phyloP scores from a whole-genome alignment of 1,140 invertebrate genomes.

The Augochlora pura region DNA sequence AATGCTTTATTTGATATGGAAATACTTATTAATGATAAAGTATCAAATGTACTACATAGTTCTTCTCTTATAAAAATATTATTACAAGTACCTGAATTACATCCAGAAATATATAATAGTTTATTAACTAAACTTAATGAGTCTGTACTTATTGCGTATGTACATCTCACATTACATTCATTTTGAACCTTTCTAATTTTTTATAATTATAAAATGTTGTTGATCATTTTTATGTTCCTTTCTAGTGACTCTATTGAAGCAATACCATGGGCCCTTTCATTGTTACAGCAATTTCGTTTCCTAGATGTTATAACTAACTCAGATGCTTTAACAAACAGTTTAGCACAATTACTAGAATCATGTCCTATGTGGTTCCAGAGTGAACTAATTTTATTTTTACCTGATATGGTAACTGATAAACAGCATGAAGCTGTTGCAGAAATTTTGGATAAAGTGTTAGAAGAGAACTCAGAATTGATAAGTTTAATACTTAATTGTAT shows the following conservation, averaged over 20 bases:
- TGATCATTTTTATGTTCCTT: slow-evolving; percentile 27
- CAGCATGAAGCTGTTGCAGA: slow-evolving; percentile 73
- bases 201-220: neutral
- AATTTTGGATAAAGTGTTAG: slow-evolving; percentile 71
- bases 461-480: slow-evolving; percentile 68
- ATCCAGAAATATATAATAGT: slow-evolving; percentile 67
- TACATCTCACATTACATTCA: slow-evolving; percentile 29
- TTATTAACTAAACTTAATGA: slow-evolving; percentile 72
- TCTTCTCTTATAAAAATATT: slow-evolving; percentile 70
- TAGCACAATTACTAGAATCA: slow-evolving; percentile 73
- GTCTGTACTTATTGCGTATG: slow-evolving; percentile 69
- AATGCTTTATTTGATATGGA: slow-evolving; percentile 67
- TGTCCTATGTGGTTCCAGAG: slow-evolving; percentile 74
- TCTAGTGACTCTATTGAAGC: slow-evolving; percentile 68
- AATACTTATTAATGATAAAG: slow-evolving; percentile 55
- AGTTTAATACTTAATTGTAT: slow-evolving; percentile 72
- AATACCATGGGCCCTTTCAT: slow-evolving; percentile 66
- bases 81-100: slow-evolving; percentile 71
- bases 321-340: slow-evolving; percentile 57
- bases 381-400: slow-evolving; percentile 72
- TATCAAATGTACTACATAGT: slow-evolving; percentile 50
- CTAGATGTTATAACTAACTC: slow-evolving; percentile 70
- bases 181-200: neutral
- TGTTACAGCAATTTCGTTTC: slow-evolving; percentile 76
- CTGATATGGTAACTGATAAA: slow-evolving; percentile 73